Evolutionary conservation across 2,797 vertebrate genomes (phyloP).

Genomic region (Dendrocincla fuliginosa): DNA sequence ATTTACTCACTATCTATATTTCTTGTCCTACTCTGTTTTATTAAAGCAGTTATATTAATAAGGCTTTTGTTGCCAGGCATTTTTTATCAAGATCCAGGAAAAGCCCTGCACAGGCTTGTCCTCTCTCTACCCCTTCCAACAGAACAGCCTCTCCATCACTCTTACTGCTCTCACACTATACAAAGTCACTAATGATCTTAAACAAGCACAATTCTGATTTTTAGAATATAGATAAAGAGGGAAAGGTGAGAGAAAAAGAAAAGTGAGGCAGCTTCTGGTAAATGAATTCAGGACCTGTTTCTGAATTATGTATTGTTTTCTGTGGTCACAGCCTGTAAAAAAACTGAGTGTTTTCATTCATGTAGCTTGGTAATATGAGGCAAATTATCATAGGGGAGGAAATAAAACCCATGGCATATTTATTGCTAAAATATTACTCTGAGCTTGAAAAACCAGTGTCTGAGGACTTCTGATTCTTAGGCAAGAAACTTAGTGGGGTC

Average conservation of each 20-base stretch:
- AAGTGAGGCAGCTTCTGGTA: background rate
- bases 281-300: background rate
- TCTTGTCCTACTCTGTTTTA: background rate
- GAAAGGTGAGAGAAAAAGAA: background rate
- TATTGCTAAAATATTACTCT: background rate
- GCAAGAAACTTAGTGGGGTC: background rate
- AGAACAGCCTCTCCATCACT: background rate
- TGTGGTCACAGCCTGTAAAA: background rate
- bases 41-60: background rate
- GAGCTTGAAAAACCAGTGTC: background rate
- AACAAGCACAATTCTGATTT: background rate
- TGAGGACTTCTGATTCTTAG: background rate
- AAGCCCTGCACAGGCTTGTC: background rate
- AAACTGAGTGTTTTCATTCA: background rate
- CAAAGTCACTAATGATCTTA: background rate
- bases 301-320: background rate
- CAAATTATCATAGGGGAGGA: background rate
- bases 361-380: background rate
- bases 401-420: background rate
- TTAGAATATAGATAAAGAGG: background rate
- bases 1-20: background rate
- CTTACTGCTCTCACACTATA: background rate
- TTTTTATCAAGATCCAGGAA: background rate
- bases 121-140: fast-evolving
- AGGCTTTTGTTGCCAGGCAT: background rate